Conservation (phyloP, 2,797 vertebrate genomes). For the Acridotheres tristis region DNA sequence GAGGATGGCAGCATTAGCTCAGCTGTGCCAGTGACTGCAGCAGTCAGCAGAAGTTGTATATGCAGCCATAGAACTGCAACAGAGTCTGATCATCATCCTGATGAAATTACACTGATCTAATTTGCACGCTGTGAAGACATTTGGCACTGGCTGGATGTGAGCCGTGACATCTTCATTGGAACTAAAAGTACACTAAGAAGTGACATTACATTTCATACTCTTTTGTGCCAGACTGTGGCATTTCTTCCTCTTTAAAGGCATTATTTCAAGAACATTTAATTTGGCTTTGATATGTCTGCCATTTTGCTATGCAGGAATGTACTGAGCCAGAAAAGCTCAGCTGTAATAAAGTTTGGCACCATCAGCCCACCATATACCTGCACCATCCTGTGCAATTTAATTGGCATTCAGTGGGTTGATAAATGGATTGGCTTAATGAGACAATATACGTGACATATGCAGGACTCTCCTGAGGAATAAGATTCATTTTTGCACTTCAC, state of each 20-base stretch:
- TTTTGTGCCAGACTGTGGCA: constrained; percentile 71
- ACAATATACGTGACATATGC: constrained; percentile 94
- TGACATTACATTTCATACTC: constrained; percentile 68
- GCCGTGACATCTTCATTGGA: constrained; percentile 85
- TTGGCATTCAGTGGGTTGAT: constrained; percentile 91
- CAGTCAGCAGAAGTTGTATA: constrained; percentile 72
- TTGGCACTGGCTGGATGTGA: constrained; percentile 79
- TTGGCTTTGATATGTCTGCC: constrained; percentile 78
- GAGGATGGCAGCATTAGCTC: constrained; percentile 69
- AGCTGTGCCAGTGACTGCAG: constrained; percentile 70
- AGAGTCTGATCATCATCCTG: constrained; percentile 79
- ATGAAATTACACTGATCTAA: constrained; percentile 87
- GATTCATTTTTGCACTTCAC: constrained; percentile 87
- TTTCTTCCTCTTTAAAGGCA: constrained; percentile 76
- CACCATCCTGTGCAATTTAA: constrained; percentile 90
- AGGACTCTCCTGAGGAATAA: constrained; percentile 87
- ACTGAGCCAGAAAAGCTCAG: constrained; percentile 83
- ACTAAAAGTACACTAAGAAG: constrained; percentile 78
- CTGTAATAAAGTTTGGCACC: constrained; percentile 86
- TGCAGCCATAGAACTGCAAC: constrained; percentile 74
- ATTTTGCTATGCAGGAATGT: constrained; percentile 72
- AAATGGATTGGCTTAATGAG: constrained; percentile 93
- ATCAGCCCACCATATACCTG: constrained; percentile 85
- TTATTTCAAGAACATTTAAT: constrained; percentile 80
- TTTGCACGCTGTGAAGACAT: constrained; percentile 84